Evolutionary conservation across 2,113 vertebrate species (phyloP), one percentile per base, ranked within the genome.

Genomic region (Alosa alosa): DNA sequence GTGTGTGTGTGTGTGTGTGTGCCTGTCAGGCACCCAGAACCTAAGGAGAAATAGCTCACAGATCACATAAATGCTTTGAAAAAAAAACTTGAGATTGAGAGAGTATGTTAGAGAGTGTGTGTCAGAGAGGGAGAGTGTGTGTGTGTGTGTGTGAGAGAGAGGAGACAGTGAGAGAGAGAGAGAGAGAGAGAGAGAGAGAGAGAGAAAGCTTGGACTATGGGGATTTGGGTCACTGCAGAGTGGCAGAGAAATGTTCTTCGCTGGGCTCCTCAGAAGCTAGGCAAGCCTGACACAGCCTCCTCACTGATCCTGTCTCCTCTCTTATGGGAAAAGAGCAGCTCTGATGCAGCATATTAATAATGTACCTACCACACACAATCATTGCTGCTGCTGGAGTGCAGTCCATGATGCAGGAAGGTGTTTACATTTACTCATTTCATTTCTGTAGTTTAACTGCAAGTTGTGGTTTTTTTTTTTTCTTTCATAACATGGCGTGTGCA

Each of bases 321-420:
- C 52, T 89, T 20, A 36, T 84, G 82, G 83, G 22, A 83, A 49
- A 45, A 84, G 90, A 90, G 92, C 90, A 90, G 88, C 87, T 86
- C 84, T 85, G 86, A 86, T 88, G 86, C 46, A 88, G 39, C 41
- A 39, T 64, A 86, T 91, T 55, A 93, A 94, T 93, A 91, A 93
- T 94, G 86, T 49, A 92, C 83, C 85, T 4, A 44, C 41, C 49
- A 9, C 45, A 72, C 25, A 55, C 72, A 13, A 10, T 18, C 52
- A 68, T 68, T 9, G 22, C 60, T 68, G 60, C n/a, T 9, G 20
- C 60, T 68, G 60, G 60, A 68, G 25, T 68, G 60, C 0, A 25
- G 22, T 0, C 6, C 22, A 68, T n/a, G 25, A 68, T 68, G 60
- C 60, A 25, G n/a, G n/a, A 68, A 25, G 22, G 60, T 68, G 25